These are phyloP conservation scores for Numida meleagris DNA, from an alignment of 2,113 vertebrate species.

Conservation along the genomic window DNA sequence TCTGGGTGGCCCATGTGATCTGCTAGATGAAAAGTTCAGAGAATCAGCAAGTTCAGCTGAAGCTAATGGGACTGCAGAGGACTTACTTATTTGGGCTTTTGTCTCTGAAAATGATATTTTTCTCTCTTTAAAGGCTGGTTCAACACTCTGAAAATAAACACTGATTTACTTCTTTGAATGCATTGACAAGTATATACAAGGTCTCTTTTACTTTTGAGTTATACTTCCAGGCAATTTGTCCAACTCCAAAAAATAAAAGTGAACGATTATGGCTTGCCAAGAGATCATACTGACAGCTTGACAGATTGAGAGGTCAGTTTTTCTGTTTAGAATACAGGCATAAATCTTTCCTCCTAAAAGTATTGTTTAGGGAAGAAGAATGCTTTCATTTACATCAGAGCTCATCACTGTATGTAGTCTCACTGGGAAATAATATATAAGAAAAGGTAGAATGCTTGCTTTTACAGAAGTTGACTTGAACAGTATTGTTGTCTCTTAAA, in stretches of 20 bases:
- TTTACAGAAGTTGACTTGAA: not conserved
- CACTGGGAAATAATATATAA: rapidly evolving
- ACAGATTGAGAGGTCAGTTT: not conserved
- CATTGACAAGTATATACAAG: not conserved
- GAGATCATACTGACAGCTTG: not conserved
- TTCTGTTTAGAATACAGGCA: not conserved
- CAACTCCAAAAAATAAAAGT: not conserved
- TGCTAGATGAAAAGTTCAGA: not conserved
- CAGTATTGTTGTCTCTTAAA: rapidly evolving
- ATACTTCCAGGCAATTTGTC: constrained; percentile 7
- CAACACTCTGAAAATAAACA: not conserved
- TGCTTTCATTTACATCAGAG: not conserved
- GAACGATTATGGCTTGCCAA: not conserved
- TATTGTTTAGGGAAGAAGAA: not conserved
- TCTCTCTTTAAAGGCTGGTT: not conserved
- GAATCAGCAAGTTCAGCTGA: not conserved
- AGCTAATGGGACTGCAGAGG: not conserved
- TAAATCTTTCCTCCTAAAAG: constrained; percentile 2
- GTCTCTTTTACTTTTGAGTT: not conserved
- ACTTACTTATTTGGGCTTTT: not conserved
- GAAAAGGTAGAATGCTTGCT: not conserved
- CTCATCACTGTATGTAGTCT: rapidly evolving
- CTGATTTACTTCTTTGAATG: not conserved
- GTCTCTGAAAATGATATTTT: not conserved
- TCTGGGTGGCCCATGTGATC: not conserved